Percentiles rank a stretch among this genome's conserved stretches.
phyloP scores from a whole-genome alignment of 2,888 invertebrate species.

The Oxycera nigricornis region DNA sequence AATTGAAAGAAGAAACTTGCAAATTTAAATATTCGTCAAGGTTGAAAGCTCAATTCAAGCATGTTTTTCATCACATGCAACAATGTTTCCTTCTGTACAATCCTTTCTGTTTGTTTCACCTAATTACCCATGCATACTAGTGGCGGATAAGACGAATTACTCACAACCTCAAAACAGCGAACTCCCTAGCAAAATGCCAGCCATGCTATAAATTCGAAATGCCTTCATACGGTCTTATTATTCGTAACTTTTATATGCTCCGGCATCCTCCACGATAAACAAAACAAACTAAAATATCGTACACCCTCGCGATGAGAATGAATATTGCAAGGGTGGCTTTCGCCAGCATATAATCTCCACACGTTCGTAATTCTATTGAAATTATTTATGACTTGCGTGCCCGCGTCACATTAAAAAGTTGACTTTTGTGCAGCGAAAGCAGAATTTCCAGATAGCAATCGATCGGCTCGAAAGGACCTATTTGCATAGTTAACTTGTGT shows the following conservation, averaged over 20 bases:
- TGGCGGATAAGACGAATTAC: not conserved
- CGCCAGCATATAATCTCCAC: not conserved
- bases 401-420: not conserved
- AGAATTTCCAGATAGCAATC: not conserved
- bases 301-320: not conserved
- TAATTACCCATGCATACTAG: not conserved
- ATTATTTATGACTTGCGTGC: not conserved
- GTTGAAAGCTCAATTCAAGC: too few relatives aligned
- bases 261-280: not conserved
- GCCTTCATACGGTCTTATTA: not conserved
- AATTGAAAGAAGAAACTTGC: too few relatives aligned
- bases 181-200: not conserved
- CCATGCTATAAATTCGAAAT: not conserved
- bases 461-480: not conserved
- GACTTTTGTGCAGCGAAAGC: slow-evolving; percentile 5
- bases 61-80: not conserved
- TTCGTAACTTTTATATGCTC: not conserved
- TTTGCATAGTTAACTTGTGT: not conserved
- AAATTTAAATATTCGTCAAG: too few relatives aligned
- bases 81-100: not conserved
- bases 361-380: not conserved
- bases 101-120: not conserved
- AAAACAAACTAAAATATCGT: not conserved
- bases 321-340: not conserved
- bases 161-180: not conserved